phyloP scores from a whole-genome alignment of 2,888 invertebrate species.

The Yponomeuta plumbellus region DNA sequence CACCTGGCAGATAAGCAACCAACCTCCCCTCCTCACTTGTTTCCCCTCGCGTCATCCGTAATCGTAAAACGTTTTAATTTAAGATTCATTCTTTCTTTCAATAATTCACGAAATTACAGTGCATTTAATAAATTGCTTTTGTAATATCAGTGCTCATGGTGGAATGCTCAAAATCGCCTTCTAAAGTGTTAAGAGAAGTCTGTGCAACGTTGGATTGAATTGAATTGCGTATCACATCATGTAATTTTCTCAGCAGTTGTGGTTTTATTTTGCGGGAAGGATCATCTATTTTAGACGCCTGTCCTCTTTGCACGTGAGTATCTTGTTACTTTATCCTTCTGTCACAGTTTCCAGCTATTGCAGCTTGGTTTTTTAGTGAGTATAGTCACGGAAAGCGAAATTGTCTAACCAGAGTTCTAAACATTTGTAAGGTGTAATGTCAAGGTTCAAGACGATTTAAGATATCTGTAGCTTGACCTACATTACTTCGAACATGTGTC shows the following conservation, averaged over 20 bases:
- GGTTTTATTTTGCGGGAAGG: constrained; percentile 58
- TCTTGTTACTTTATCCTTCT: not conserved
- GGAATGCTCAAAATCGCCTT: not conserved
- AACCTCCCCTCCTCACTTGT: not conserved
- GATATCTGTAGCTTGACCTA: not conserved
- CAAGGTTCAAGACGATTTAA: constrained; percentile 1
- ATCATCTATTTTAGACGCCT: constrained; percentile 57
- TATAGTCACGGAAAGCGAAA: not conserved
- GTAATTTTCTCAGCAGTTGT: constrained; percentile 46
- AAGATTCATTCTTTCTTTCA: not conserved
- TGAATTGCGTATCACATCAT: constrained; percentile 51
- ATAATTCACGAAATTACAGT: not conserved
- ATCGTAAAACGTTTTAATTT: not conserved
- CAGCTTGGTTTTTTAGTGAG: not conserved
- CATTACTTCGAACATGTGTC: not conserved
- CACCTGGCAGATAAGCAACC: not conserved
- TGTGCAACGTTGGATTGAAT: not conserved
- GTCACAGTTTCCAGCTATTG: not conserved
- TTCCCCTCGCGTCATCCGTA: not conserved
- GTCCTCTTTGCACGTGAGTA: constrained; percentile 42
- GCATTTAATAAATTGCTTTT: not conserved
- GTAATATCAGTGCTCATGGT: not conserved
- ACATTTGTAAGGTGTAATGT: not conserved
- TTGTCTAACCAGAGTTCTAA: not conserved
- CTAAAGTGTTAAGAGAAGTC: not conserved